Conservation (phyloP, 2,113 vertebrate species). For the human (Homo sapiens) region GRCh38 chr3:100365001-100365500, state of each 20-base stretch:
- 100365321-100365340: constrained; percentile 67
- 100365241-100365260: not conserved
- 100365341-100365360: constrained; percentile 75
- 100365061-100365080: constrained; percentile 70
- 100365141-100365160: constrained; percentile 81
- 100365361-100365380: constrained; percentile 80
- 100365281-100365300: constrained; percentile 85
- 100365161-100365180: constrained; percentile 84
- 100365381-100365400: constrained; percentile 78
- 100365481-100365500: constrained; percentile 83
- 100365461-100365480: constrained; percentile 84
- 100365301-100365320: constrained; percentile 79
- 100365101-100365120: constrained; percentile 82
- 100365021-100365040: constrained; percentile 75
- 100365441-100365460: constrained; percentile 84
- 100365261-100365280: constrained; percentile 85
- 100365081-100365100: constrained; percentile 72
- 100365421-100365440: constrained; percentile 84
- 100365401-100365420: constrained; percentile 85
- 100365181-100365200: constrained; percentile 69
- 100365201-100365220: constrained; percentile 73
- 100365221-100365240: constrained; percentile 77
- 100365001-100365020: constrained; percentile 69
- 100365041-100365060: constrained; percentile 76
- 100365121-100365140: constrained; percentile 81